Evolutionary conservation across 2,888 invertebrate species (phyloP).

Genomic region (Plebejus melissa): DNA sequence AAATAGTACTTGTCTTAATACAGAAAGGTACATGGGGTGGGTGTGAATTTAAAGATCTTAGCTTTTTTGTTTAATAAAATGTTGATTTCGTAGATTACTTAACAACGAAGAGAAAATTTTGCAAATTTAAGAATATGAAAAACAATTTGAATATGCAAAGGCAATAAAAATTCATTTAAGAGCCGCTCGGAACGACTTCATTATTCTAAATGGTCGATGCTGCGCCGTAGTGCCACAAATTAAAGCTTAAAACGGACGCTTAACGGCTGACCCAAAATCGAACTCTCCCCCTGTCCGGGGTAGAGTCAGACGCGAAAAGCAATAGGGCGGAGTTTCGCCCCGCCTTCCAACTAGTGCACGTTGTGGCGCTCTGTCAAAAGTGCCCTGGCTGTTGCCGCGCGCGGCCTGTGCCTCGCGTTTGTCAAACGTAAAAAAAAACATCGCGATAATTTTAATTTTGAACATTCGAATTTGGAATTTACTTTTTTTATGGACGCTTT

Average conservation of each 20-base stretch:
- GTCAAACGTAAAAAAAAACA: conserved; percentile 45
- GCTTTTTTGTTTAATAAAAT: background rate
- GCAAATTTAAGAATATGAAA: background rate
- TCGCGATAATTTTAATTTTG: conserved; percentile 35
- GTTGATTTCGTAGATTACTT: too few relatives aligned
- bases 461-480: background rate
- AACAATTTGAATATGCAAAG: conserved; percentile 32
- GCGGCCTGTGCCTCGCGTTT: conserved; percentile 45
- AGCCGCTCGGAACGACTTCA: conserved; percentile 58
- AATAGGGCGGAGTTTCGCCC: conserved; percentile 71
- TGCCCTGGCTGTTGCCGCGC: conserved; percentile 61
- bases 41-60: background rate
- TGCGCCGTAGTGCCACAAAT: conserved; percentile 74
- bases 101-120: background rate
- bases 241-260: conserved; percentile 78
- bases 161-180: conserved; percentile 52
- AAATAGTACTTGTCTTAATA: too few relatives aligned
- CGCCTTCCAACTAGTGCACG: conserved; percentile 56
- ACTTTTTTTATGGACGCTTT: background rate
- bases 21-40: too few relatives aligned
- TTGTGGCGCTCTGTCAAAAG: conserved; percentile 68
- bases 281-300: conserved; percentile 58
- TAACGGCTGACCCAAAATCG: conserved; percentile 79
- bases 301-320: conserved; percentile 65
- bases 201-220: conserved; percentile 71